Conservation (phyloP, 2,113 vertebrate species). For the Acanthochromis polyacanthus region DNA sequence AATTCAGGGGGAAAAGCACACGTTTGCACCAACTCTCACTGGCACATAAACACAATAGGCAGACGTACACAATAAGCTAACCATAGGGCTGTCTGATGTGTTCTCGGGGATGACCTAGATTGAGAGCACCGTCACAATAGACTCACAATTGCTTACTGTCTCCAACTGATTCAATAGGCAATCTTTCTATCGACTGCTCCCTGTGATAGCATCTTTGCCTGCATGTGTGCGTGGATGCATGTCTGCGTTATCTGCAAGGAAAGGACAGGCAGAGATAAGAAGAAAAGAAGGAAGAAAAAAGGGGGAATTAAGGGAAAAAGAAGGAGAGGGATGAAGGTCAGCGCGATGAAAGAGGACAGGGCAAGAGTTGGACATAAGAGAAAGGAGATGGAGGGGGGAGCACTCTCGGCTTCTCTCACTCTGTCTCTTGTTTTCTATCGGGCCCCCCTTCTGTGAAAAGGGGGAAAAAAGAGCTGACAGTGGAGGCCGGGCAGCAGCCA, state of each 20-base stretch:
- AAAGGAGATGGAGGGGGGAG: slow-evolving; percentile 30
- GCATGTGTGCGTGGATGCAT: slow-evolving; percentile 35
- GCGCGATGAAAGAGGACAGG: slow-evolving; percentile 60
- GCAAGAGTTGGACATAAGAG: slow-evolving; percentile 58
- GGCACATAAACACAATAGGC: slow-evolving; percentile 49
- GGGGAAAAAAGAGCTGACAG: slow-evolving; percentile 82
- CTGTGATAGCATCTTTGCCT: slow-evolving; percentile 69
- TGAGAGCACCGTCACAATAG: slow-evolving; percentile 67
- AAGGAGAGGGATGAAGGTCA: slow-evolving; percentile 74
- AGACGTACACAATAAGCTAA: slow-evolving; percentile 44
- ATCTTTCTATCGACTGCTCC: slow-evolving; percentile 76
- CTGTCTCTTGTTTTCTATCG: slow-evolving; percentile 27
- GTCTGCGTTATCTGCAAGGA: slow-evolving; percentile 67
- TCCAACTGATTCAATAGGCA: slow-evolving; percentile 76
- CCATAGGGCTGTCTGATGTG: slow-evolving; percentile 51
- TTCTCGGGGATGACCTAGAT: slow-evolving; percentile 74
- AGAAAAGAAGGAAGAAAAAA: slow-evolving; percentile 35
- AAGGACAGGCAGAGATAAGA: slow-evolving; percentile 74
- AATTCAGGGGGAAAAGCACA: slow-evolving; percentile 17
- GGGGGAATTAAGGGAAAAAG: slow-evolving; percentile 59
- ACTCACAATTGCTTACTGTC: slow-evolving; percentile 73
- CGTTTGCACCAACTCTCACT: slow-evolving; percentile 5
- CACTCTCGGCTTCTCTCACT: slow-evolving; percentile 15
- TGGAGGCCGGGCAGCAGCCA: slow-evolving; percentile 71
- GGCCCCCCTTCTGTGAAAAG: slow-evolving; percentile 42